Percentiles rank a stretch among this genome's conserved stretches.
Evolutionary conservation across 2,888 invertebrate genomes (phyloP).

Genomic region (Dolomedes plantarius): DNA sequence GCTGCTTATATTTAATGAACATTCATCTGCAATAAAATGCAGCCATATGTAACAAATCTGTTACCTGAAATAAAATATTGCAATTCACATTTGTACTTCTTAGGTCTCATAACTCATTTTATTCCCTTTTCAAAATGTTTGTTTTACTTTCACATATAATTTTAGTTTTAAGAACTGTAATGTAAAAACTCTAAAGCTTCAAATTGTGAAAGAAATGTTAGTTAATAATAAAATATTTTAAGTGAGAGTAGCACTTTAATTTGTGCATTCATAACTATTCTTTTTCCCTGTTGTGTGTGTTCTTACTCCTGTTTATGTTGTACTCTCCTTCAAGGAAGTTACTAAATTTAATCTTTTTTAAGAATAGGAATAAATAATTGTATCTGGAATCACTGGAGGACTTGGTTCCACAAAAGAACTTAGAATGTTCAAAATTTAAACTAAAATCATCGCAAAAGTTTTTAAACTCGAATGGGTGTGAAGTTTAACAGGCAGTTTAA

Average conservation of each 20-base stretch:
- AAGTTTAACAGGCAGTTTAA: too few species aligned
- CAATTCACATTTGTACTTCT: slow-evolving; percentile 48
- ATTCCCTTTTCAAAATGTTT: background rate
- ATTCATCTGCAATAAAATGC: slow-evolving; percentile 69
- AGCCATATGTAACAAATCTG: slow-evolving; percentile 67
- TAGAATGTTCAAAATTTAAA: too few species aligned
- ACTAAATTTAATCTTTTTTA: too few species aligned
- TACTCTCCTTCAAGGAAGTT: too few species aligned
- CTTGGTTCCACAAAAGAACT: too few species aligned
- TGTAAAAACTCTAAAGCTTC: background rate
- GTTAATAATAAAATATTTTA: slow-evolving; percentile 5
- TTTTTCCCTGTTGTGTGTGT: too few species aligned
- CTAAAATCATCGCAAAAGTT: too few species aligned
- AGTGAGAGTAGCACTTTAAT: background rate
- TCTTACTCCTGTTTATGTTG: too few species aligned
- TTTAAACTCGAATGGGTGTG: too few species aligned
- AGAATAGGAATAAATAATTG: too few species aligned
- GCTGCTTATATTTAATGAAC: slow-evolving; percentile 46
- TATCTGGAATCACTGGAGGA: too few species aligned
- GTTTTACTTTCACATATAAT: background rate
- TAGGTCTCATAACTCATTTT: background rate
- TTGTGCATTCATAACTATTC: background rate
- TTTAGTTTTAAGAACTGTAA: background rate
- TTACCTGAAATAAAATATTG: slow-evolving; percentile 71
- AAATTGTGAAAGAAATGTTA: background rate